phyloP scores from a whole-genome alignment of 2,113 vertebrate genomes.

The Pseudolaguvia tuberculata region DNA sequence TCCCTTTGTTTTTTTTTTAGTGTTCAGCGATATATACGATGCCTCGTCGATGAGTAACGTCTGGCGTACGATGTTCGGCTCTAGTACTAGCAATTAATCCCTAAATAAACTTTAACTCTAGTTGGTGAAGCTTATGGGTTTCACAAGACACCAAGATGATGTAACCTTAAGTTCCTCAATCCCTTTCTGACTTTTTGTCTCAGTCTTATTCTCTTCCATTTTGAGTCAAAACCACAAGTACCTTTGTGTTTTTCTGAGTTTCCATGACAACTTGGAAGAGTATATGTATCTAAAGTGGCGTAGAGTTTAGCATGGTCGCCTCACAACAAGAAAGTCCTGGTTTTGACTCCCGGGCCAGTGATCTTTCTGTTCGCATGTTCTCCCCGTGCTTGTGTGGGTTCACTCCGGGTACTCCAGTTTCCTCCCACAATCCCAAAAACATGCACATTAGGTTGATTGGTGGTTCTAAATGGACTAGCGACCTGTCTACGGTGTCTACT shows the following conservation, averaged over 20 bases:
- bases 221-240: slow-evolving; percentile 1
- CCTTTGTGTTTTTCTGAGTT: not conserved
- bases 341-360: too few relatives aligned
- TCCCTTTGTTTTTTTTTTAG: slow-evolving; percentile 22
- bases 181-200: slow-evolving; percentile 21
- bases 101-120: not conserved
- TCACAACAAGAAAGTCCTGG: too few relatives aligned
- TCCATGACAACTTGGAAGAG: not conserved
- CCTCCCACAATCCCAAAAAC: too few relatives aligned
- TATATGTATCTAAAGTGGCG: too few relatives aligned
- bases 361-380: too few relatives aligned
- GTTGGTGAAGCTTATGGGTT: not conserved
- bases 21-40: slow-evolving; percentile 18
- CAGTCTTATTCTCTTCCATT: not conserved
- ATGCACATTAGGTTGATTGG: too few relatives aligned
- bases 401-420: too few relatives aligned
- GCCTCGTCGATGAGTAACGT: slow-evolving; percentile 33
- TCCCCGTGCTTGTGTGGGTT: too few relatives aligned
- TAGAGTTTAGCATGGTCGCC: too few relatives aligned
- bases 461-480: too few relatives aligned
- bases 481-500: too few relatives aligned
- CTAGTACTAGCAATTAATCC: not conserved
- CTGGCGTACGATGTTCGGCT: not conserved
- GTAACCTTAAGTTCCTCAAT: slow-evolving; percentile 32
- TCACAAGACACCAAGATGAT: not conserved